Conservation (phyloP, 2,888 invertebrate genomes). For the Exephanes ischioxanthus region DNA sequence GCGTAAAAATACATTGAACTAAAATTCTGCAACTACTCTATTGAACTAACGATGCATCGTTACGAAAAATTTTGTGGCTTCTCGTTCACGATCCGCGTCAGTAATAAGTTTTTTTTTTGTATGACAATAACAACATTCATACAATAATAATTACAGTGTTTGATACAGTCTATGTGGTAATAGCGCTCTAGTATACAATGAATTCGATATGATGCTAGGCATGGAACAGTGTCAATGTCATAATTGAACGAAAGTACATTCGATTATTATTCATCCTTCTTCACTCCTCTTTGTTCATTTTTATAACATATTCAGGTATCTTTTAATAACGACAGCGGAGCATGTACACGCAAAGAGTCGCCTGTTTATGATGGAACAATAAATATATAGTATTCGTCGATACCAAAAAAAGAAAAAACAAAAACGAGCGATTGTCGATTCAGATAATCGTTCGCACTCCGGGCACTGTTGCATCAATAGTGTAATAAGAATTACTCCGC, state of each 20-base stretch:
- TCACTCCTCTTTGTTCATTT: constrained; percentile 39
- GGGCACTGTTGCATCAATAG: constrained; percentile 32
- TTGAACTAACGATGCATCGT: constrained; percentile 53
- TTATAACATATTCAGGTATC: constrained; percentile 66
- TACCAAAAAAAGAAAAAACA: constrained; percentile 25
- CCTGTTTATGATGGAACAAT: constrained; percentile 9
- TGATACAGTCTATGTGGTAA: constrained; percentile 49
- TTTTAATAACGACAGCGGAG: constrained; percentile 63
- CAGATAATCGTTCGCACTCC: constrained; percentile 31
- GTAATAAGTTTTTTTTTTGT: constrained; percentile 19
- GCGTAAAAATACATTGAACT: constrained; percentile 80
- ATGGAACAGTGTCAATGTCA: constrained; percentile 65
- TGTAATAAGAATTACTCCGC: constrained; percentile 57
- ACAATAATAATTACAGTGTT: constrained; percentile 52
- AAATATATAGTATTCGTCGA: background rate
- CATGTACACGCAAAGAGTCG: constrained; percentile 18
- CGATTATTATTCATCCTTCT: constrained; percentile 40
- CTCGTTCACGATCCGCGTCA: constrained; percentile 58
- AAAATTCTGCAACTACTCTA: constrained; percentile 67
- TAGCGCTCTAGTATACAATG: constrained; percentile 58
- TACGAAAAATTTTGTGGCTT: constrained; percentile 47
- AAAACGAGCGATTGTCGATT: constrained; percentile 6
- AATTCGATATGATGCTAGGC: constrained; percentile 65
- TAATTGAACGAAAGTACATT: constrained; percentile 59
- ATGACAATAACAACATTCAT: constrained; percentile 52